Percentiles rank a stretch among this genome's conserved stretches.
phyloP scores from a whole-genome alignment of 2,113 vertebrate genomes.

The Otolemur garnettii region DNA sequence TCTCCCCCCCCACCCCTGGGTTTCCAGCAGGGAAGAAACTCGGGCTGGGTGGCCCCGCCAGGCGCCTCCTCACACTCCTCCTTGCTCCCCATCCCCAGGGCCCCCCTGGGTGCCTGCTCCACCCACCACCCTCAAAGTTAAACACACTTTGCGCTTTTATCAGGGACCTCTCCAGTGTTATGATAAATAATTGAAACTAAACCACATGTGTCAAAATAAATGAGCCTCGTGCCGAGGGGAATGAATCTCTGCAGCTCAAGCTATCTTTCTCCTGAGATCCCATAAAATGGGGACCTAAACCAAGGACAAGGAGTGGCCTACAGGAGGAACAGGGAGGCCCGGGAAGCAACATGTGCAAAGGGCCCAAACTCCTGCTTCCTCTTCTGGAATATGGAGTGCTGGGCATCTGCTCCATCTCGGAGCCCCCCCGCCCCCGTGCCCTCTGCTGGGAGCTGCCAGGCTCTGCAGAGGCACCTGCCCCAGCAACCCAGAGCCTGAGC shows the following conservation, averaged over 20 bases:
- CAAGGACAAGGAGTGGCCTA: background rate
- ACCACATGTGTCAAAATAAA: background rate
- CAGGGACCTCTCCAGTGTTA: background rate
- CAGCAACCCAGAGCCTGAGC: fast-evolving
- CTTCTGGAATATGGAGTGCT: fast-evolving
- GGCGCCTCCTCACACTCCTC: no score
- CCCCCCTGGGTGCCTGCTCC: fast-evolving
- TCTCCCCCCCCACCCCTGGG: fast-evolving
- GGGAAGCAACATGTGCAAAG: no score
- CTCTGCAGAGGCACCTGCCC: background rate
- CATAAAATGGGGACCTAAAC: fast-evolving
- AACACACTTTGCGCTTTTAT: background rate
- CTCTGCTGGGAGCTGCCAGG: background rate
- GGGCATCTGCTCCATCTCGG: background rate
- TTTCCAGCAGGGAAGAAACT: no score
- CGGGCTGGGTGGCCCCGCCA: background rate
- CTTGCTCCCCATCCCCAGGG: background rate
- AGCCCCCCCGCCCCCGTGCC: background rate
- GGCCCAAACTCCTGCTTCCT: fast-evolving
- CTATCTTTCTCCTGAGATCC: background rate
- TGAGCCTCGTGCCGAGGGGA: background rate
- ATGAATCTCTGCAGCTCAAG: background rate
- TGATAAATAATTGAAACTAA: constrained; percentile 53
- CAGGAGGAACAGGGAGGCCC: no score
- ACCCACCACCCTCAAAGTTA: background rate